Conservation (phyloP, 2,888 invertebrate genomes). For the Chrysodeixis includens region DNA sequence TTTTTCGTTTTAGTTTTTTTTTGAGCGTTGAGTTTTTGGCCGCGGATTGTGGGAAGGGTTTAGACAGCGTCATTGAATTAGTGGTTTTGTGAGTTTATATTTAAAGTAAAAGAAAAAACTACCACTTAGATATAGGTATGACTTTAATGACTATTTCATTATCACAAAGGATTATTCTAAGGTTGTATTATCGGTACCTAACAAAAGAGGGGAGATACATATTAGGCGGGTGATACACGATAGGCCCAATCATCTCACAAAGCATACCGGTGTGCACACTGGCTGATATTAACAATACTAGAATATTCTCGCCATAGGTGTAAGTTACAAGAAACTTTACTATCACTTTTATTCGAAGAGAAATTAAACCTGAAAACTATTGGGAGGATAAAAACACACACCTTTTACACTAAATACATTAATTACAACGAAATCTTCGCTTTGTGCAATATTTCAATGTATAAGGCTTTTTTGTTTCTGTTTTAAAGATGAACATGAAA, state of each 20-base stretch:
- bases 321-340: conserved; percentile 46
- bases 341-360: no score
- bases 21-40: conserved; percentile 28
- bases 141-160: background rate
- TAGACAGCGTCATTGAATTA: conserved; percentile 37
- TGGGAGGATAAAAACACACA: no score
- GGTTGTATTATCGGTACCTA: conserved; percentile 14
- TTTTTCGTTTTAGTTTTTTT: conserved; percentile 44
- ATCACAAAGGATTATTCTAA: background rate
- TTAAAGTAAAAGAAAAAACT: conserved; percentile 10
- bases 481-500: no score
- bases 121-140: background rate
- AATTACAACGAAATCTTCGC: no score
- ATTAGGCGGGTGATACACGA: conserved; percentile 67
- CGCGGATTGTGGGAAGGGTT: conserved; percentile 37
- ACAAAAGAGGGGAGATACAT: conserved; percentile 39
- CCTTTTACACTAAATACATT: no score
- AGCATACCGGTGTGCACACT: conserved; percentile 78
- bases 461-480: no score
- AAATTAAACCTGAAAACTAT: no score
- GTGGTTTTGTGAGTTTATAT: conserved; percentile 11
- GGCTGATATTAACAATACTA: conserved; percentile 78
- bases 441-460: no score
- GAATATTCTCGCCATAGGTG: conserved; percentile 59
- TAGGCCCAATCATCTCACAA: conserved; percentile 83